phyloP scores from a whole-genome alignment of 1,140 invertebrate species.

The Frieseomelitta varia region DNA sequence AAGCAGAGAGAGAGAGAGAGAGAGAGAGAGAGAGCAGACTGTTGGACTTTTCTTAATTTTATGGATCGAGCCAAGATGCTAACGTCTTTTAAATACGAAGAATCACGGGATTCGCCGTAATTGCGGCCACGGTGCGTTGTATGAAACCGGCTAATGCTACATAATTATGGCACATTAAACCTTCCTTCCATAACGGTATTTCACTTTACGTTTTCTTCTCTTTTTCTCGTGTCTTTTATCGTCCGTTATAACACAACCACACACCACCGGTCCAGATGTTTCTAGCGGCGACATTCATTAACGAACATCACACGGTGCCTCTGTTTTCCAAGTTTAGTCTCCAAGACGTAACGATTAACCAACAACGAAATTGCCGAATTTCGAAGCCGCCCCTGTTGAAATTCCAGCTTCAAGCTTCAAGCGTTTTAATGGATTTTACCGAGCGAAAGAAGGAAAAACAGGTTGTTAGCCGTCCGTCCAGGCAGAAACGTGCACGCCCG shows the following conservation, averaged over 20 bases:
- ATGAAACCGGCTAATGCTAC: constrained; percentile 22
- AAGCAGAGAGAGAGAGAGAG: too few species aligned
- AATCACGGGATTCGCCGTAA: constrained; percentile 32
- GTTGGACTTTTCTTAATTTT: constrained; percentile 3
- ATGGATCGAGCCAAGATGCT: background rate
- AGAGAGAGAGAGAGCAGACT: background rate
- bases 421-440: background rate
- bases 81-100: constrained; percentile 21
- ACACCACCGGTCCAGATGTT: constrained; percentile 20
- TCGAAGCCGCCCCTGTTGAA: background rate
- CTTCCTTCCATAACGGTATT: constrained; percentile 43
- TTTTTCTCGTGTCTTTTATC: constrained; percentile 1
- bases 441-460: background rate
- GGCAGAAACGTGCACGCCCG: background rate
- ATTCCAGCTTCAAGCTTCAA: too few species aligned
- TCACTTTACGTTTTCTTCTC: constrained; percentile 15
- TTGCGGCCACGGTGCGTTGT: constrained; percentile 31
- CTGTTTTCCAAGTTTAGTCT: background rate
- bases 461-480: background rate
- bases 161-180: constrained; percentile 47
- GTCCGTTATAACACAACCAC: constrained; percentile 6
- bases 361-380: background rate
- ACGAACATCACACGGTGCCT: constrained; percentile 18
- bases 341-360: background rate
- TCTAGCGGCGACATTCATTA: constrained; percentile 27